These are phyloP conservation scores for Camelus bactrianus DNA, from an alignment of 2,113 vertebrate genomes.

Conservation along the genomic window DNA sequence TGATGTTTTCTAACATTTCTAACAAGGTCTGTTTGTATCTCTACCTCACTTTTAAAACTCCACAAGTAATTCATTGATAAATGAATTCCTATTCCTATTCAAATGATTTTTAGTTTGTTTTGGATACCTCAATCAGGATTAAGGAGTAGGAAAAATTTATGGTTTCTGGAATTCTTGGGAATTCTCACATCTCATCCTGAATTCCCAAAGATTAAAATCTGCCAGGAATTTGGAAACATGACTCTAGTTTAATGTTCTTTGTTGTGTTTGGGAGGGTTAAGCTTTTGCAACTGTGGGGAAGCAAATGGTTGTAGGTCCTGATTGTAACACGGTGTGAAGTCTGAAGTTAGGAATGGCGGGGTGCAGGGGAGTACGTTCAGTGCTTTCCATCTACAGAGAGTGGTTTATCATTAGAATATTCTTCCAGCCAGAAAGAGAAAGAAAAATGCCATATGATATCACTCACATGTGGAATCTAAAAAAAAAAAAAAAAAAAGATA, in stretches of 20 bases:
- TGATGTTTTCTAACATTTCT: neutral
- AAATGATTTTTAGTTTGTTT: neutral
- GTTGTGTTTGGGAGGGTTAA: neutral
- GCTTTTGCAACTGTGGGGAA: neutral
- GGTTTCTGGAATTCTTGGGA: neutral
- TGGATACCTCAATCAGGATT: neutral
- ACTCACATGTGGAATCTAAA: too few species aligned
- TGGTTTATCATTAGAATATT: neutral
- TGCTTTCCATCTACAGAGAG: neutral
- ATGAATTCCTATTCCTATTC: neutral
- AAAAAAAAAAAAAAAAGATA: too few species aligned
- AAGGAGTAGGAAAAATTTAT: neutral
- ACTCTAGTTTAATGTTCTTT: neutral
- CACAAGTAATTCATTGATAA: neutral
- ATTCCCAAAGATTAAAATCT: neutral
- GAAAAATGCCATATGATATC: too few species aligned
- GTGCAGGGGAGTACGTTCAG: neutral
- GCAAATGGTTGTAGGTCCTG: neutral
- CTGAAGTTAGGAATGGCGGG: neutral
- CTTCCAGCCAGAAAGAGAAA: neutral
- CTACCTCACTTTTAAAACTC: neutral
- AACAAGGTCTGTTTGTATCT: too few species aligned
- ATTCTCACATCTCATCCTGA: neutral
- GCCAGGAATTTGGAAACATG: constrained; percentile 4
- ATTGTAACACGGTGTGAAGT: neutral